Percentiles rank a stretch among this genome's conserved stretches.
These are phyloP conservation scores for Gavialis gangeticus DNA, from an alignment of 2,113 vertebrate genomes.

Conservation along the genomic window DNA sequence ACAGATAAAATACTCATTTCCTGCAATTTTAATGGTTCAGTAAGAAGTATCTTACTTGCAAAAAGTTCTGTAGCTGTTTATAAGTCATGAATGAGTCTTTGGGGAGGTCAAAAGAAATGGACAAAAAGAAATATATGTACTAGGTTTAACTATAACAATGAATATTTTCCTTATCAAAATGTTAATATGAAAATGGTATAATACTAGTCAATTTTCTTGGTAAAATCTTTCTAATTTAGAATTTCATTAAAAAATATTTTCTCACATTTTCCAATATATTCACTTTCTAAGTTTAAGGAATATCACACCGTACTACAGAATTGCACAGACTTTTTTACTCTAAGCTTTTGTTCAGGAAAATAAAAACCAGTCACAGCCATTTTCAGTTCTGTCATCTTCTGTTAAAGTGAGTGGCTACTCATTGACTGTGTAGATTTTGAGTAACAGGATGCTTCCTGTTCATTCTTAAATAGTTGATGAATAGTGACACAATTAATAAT, in stretches of 20 bases:
- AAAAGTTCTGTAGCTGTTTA: background rate
- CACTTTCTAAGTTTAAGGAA: background rate
- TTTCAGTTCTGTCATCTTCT: background rate
- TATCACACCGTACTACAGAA: background rate
- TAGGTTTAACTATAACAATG: background rate
- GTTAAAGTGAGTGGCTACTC: background rate
- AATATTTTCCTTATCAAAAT: background rate
- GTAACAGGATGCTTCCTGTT: background rate
- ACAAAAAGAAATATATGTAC: background rate
- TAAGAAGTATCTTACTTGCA: constrained; percentile 7
- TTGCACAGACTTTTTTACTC: background rate
- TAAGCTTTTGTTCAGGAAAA: background rate
- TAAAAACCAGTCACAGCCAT: background rate
- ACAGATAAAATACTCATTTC: constrained; percentile 46
- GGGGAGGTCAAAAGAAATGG: background rate
- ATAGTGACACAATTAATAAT: background rate
- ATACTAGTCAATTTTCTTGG: background rate
- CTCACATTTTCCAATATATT: background rate
- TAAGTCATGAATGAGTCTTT: background rate
- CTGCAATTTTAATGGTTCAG: constrained; percentile 12
- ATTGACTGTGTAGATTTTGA: background rate
- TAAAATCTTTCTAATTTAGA: background rate
- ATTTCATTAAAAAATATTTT: background rate
- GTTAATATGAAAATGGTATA: background rate
- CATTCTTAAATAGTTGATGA: background rate